These are phyloP conservation scores for Etia nguti DNA, from an alignment of 2,113 vertebrate genomes.

Conservation along the genomic window DNA sequence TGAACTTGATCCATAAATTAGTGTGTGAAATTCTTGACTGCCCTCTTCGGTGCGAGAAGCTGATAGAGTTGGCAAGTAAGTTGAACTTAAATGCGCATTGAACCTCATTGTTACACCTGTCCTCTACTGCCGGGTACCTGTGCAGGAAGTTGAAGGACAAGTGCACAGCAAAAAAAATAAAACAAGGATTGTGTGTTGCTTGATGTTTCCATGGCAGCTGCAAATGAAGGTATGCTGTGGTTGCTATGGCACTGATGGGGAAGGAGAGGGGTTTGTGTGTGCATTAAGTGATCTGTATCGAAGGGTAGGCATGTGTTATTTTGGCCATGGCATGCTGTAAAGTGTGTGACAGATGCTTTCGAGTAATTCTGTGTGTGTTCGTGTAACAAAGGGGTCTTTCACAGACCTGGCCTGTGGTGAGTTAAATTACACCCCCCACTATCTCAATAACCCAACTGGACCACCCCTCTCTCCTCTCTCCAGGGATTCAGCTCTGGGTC, in stretches of 20 bases:
- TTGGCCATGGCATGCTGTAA: neutral
- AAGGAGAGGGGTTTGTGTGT: neutral
- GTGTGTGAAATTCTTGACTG: neutral
- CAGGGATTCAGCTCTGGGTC: slow-evolving; percentile 40
- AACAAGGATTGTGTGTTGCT: neutral
- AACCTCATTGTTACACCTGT: neutral
- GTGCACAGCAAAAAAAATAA: neutral
- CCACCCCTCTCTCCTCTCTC: slow-evolving; percentile 16
- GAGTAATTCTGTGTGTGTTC: neutral
- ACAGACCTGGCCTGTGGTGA: neutral
- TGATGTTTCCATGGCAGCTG: slow-evolving; percentile 69
- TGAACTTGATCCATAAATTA: neutral
- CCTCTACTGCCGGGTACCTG: neutral
- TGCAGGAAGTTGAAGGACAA: neutral
- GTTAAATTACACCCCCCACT: slow-evolving; percentile 14
- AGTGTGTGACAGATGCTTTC: neutral
- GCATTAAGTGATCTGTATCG: neutral
- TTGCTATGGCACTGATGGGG: slow-evolving; percentile 55
- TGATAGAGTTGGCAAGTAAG: neutral
- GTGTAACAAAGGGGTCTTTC: slow-evolving; percentile 40
- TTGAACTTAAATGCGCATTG: neutral
- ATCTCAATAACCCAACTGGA: neutral
- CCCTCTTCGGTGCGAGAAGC: neutral
- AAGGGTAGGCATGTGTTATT: neutral
- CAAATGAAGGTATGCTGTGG: slow-evolving; percentile 46